Conservation (phyloP, 1,140 invertebrate species). For the Euwallacea fornicatus region DNA sequence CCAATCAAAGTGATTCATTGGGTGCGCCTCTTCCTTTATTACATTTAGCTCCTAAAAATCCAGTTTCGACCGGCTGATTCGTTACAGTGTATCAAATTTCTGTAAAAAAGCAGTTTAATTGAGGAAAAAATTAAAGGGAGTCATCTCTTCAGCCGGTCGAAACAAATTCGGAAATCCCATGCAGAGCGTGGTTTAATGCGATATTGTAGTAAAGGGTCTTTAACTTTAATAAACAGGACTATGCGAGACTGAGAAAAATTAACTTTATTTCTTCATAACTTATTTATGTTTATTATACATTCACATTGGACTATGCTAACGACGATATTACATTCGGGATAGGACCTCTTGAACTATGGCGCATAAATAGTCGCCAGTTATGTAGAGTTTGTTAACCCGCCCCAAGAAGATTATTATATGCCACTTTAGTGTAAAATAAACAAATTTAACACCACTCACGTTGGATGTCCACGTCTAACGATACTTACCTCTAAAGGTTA, state of each 20-base stretch:
- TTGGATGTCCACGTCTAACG: too few species aligned
- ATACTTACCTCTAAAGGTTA: too few species aligned
- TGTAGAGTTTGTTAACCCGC: too few species aligned
- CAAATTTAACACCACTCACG: neutral
- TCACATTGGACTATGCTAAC: neutral
- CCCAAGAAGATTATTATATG: neutral
- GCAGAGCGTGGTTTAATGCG: neutral
- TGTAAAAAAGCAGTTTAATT: neutral
- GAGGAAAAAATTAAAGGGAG: neutral
- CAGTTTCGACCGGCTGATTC: neutral
- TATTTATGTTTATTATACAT: neutral
- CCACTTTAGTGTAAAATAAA: neutral
- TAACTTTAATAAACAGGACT: neutral
- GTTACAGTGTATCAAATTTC: neutral
- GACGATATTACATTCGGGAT: too few species aligned
- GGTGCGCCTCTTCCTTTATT: too few species aligned
- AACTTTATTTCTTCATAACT: constrained; percentile 1
- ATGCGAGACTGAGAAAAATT: constrained; percentile 5
- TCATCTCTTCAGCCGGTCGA: neutral
- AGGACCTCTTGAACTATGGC: too few species aligned
- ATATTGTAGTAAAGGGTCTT: neutral
- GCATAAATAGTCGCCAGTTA: too few species aligned
- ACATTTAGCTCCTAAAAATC: too few species aligned
- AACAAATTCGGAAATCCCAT: neutral
- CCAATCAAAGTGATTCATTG: too few species aligned